Percentiles rank a stretch among this genome's conserved stretches.
phyloP scores from a whole-genome alignment of 1,140 invertebrate species.

The Bombus sylvicola region DNA sequence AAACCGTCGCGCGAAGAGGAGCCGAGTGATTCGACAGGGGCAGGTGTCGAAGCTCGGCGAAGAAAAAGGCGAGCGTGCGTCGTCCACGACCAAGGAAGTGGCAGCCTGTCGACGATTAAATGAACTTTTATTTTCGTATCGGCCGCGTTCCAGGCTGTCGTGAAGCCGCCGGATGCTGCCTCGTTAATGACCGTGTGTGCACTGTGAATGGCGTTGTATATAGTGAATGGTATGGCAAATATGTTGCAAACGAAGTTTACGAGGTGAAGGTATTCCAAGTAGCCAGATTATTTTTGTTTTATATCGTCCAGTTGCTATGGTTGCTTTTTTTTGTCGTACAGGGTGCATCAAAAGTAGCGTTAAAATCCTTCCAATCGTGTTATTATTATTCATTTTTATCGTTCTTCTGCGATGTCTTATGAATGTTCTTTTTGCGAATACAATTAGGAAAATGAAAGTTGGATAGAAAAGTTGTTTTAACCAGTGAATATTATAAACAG shows the following conservation, averaged over 20 bases:
- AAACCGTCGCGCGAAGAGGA: conserved; percentile 39
- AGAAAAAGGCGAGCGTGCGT: conserved; percentile 9
- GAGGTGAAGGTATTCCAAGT: neutral
- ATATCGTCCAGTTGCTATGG: neutral
- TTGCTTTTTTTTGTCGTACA: neutral
- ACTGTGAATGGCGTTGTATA: neutral
- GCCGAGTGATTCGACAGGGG: conserved; percentile 35
- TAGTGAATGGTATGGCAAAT: neutral
- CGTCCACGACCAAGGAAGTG: neutral
- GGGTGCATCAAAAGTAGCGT: neutral
- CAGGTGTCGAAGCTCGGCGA: conserved; percentile 41
- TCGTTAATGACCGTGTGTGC: neutral
- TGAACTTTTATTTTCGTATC: conserved; percentile 22
- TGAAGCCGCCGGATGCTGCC: neutral
- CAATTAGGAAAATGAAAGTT: neutral
- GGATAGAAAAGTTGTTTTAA: too few species aligned
- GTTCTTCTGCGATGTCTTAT: too few species aligned
- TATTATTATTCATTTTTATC: too few species aligned
- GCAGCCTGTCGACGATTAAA: conserved; percentile 42
- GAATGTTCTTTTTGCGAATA: neutral
- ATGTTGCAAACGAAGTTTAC: neutral
- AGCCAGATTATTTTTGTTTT: neutral
- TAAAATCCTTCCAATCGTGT: too few species aligned
- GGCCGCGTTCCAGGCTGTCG: neutral
- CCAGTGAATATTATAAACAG: neutral